phyloP scores from a whole-genome alignment of 2,888 invertebrate species.

The Ormyrus nitidulus region DNA sequence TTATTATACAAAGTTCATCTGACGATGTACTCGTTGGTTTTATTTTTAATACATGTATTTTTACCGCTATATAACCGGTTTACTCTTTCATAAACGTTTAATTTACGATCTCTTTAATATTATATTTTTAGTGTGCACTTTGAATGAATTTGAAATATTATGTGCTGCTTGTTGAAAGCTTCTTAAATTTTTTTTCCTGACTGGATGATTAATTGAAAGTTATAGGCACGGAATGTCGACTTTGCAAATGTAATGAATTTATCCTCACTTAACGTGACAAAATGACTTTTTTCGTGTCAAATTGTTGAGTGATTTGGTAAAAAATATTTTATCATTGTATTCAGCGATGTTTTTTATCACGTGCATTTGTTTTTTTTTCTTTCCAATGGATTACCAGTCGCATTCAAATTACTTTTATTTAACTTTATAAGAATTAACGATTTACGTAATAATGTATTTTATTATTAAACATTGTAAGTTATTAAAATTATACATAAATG shows the following conservation, averaged over 20 bases:
- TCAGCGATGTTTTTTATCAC: constrained; percentile 1
- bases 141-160: too few relatives aligned
- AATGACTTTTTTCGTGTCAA: constrained; percentile 25
- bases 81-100: neutral
- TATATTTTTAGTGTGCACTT: neutral
- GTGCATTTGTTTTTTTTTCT: neutral
- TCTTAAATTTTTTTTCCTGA: neutral
- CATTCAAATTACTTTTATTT: too few relatives aligned
- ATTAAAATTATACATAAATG: too few relatives aligned
- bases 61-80: too few relatives aligned
- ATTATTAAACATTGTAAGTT: too few relatives aligned
- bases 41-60: too few relatives aligned
- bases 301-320: neutral
- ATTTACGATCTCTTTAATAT: neutral
- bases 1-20: too few relatives aligned
- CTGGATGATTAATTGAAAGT: neutral
- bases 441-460: too few relatives aligned
- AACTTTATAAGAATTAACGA: too few relatives aligned
- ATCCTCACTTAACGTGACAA: constrained; percentile 35
- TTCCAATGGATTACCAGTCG: too few relatives aligned
- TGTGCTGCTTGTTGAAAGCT: too few relatives aligned
- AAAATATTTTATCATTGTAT: constrained; percentile 35
- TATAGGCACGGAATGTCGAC: constrained; percentile 10
- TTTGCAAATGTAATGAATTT: neutral
- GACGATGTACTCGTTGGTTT: too few relatives aligned